Conservation (phyloP, 2,113 vertebrate species). For the Oreotrochilus melanogaster region DNA sequence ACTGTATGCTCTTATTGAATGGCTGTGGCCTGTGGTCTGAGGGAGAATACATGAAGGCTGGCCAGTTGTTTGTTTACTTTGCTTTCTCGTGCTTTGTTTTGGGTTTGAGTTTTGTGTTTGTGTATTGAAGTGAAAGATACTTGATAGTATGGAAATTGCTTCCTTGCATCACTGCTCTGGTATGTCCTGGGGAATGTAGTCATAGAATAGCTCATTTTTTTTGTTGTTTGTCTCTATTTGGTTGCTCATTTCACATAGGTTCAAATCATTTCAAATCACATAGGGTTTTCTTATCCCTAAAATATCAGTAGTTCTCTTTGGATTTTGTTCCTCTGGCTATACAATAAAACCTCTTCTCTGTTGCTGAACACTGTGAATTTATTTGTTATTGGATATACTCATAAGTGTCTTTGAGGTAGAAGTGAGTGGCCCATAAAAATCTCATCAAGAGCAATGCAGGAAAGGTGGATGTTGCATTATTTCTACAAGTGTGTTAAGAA, state of each 20-base stretch:
- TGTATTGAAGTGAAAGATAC: background rate
- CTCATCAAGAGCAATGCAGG: background rate
- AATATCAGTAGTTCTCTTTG: background rate
- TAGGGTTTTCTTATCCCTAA: background rate
- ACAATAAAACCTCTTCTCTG: background rate
- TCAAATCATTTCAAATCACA: too few relatives aligned
- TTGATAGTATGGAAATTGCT: background rate
- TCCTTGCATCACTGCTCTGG: background rate
- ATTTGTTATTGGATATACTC: background rate
- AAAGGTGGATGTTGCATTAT: background rate
- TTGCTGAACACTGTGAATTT: background rate
- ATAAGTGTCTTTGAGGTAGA: background rate
- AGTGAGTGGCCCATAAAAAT: background rate
- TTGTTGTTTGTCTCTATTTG: background rate
- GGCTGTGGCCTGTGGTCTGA: background rate
- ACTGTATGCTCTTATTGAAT: background rate
- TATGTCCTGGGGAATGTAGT: background rate
- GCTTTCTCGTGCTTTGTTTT: background rate
- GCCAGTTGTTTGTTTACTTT: background rate
- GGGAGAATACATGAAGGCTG: background rate
- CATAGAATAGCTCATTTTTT: background rate
- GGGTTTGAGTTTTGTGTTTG: background rate
- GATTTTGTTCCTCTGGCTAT: background rate
- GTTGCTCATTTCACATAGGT: too few relatives aligned
- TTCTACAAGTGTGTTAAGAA: background rate